Evolutionary conservation across 2,797 vertebrate species (phyloP).

Genomic region (Pristis pectinata): DNA sequence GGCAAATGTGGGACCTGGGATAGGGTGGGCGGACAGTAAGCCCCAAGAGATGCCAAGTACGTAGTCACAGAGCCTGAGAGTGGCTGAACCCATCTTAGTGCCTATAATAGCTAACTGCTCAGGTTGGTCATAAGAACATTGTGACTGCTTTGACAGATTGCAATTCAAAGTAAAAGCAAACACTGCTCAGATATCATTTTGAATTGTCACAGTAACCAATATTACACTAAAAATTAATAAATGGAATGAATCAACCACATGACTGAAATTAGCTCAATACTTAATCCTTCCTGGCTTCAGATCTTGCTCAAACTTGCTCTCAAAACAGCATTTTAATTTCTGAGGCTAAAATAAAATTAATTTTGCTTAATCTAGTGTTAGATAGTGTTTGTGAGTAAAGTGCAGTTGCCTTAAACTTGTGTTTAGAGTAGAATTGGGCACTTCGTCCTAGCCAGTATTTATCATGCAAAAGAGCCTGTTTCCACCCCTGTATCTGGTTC

Average conservation of each 20-base stretch:
- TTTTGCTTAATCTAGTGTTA: not conserved
- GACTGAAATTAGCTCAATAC: not conserved
- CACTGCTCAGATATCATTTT: not conserved
- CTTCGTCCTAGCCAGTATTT: not conserved
- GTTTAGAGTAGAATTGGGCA: not conserved
- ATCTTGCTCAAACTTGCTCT: not conserved
- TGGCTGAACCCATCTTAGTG: too few relatives aligned
- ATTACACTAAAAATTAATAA: not conserved
- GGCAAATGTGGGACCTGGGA: too few relatives aligned
- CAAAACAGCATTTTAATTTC: not conserved
- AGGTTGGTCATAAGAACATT: not conserved
- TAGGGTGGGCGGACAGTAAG: too few relatives aligned
- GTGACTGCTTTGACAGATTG: not conserved
- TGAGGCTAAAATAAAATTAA: not conserved
- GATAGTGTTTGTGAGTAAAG: not conserved
- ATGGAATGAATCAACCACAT: not conserved
- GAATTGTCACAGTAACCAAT: not conserved
- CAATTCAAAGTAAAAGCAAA: not conserved
- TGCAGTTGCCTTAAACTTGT: not conserved
- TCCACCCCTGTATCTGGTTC: not conserved
- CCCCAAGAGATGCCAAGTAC: too few relatives aligned
- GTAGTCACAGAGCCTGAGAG: too few relatives aligned
- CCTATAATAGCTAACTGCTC: not conserved
- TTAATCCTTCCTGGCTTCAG: not conserved
- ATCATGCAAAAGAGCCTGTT: not conserved